Base-by-base conservation (phyloP, 2,888 invertebrate genomes). In the Spisula solida region DNA sequence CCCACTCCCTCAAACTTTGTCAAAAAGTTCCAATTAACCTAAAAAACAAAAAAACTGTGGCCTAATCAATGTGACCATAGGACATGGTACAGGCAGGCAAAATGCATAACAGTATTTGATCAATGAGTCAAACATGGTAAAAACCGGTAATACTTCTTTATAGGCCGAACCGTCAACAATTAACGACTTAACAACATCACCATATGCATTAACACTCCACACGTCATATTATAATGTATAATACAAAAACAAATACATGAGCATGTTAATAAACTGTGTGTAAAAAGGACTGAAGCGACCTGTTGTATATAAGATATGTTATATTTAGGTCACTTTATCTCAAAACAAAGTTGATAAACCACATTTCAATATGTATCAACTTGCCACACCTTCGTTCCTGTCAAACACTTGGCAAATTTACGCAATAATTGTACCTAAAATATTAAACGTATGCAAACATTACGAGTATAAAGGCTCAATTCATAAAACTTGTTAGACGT, bases 401-500 rank as follows among this genome's bases (percentile, higher is more conserved):
- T 79, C 79, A 78, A 79, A 85, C 79, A 56, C 34, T 34, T 34
- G 41, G 41, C 56, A 66, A 56, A 82, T 75, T 79, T 87, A 82
- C 82, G 31, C 87, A 82, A 87, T 79, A 5, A 78, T 87, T 78
- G 25, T 82, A 31, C 81, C 75, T 56, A 78, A 85, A 85, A 85
- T 85, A 55, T 82, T 82, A 82, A 82, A 82, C 34, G 66, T 82
- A 79, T 56, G 78, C 85, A 85, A 83, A 79, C 48, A 85, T 78
- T 16, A 0, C 14, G 79, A 56, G 79, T 47, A 85, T 79, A 85
- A 85, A 83, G 78, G 85, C 85, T 75, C 79, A 56, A 85, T 85
- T 85, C 85, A 85, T 85, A 85, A 85, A 85, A 78, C 79, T 79
- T 56, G 79, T 78, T 41, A 20, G 56, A 85, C 79, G 34, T 31